Evolutionary conservation across 2,888 invertebrate species (phyloP).

Genomic region (Brachylomia viminalis): DNA sequence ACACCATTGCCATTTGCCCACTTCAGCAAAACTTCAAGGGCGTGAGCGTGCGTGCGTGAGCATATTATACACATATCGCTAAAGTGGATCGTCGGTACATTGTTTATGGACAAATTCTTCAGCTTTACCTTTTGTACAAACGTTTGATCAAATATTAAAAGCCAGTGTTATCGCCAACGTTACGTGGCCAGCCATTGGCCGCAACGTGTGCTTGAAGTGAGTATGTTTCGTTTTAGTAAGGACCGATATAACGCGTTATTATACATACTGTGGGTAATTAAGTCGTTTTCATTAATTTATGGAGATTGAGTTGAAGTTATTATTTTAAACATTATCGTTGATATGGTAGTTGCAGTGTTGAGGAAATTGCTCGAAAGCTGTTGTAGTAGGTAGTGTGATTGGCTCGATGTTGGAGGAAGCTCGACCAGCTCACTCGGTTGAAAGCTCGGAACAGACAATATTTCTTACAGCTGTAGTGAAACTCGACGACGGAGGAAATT

Average conservation of each 20-base stretch:
- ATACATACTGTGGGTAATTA: conserved; percentile 34
- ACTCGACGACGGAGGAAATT: conserved; percentile 22
- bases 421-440: conserved; percentile 9
- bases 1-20: neutral
- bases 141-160: conserved; percentile 46
- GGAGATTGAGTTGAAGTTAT: conserved; percentile 47
- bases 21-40: neutral
- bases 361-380: conserved; percentile 43
- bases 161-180: conserved; percentile 35
- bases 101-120: neutral
- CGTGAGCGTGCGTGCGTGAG: neutral
- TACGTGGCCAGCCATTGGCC: conserved; percentile 9
- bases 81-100: conserved; percentile 1
- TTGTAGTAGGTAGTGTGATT: conserved; percentile 16
- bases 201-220: conserved; percentile 13
- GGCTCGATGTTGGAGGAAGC: conserved; percentile 15
- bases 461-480: neutral
- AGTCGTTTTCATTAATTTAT: conserved; percentile 40
- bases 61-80: too few species aligned
- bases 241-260: conserved; percentile 28
- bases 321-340: conserved; percentile 44
- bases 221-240: conserved; percentile 32
- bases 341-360: neutral
- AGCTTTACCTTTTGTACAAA: conserved; percentile 39
- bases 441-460: conserved; percentile 23